Evolutionary conservation across 2,797 vertebrate genomes (phyloP).

Genomic region (Smutsia temminckii): DNA sequence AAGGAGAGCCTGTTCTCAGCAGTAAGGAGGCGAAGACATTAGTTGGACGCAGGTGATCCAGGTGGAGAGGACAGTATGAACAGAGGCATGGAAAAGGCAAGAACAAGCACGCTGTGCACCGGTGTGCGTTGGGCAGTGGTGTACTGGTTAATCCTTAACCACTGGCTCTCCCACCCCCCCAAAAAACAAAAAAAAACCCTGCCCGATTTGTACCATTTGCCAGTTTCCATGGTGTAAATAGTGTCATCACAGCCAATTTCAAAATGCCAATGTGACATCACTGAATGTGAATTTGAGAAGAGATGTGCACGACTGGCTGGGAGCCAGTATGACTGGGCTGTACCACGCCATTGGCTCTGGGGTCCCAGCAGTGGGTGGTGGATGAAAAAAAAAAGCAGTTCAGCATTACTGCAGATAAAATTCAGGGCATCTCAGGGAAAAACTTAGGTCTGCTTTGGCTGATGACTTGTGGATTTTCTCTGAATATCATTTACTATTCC

Average conservation of each 20-base stretch:
- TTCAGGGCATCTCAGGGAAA: background rate
- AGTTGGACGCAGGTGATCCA: background rate
- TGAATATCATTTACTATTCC: background rate
- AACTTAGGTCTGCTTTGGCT: background rate
- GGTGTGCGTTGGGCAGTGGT: background rate
- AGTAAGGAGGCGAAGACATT: background rate
- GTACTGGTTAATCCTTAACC: too few species aligned
- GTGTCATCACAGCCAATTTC: background rate
- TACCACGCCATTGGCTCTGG: fast-evolving
- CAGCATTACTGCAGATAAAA: background rate
- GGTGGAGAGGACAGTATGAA: background rate
- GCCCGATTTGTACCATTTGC: background rate
- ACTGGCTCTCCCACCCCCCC: background rate
- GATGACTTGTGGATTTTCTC: background rate
- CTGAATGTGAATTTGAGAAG: background rate
- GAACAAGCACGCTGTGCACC: background rate
- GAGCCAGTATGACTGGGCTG: background rate
- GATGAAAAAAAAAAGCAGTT: background rate
- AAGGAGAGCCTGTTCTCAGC: background rate
- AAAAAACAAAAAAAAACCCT: background rate
- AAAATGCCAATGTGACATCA: fast-evolving
- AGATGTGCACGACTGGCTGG: background rate
- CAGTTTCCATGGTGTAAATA: background rate
- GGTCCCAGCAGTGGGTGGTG: background rate
- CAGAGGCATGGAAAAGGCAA: background rate